Percentiles rank a stretch among this genome's conserved stretches.
These are phyloP conservation scores for Margarornis squamiger DNA, from an alignment of 2,797 vertebrate genomes.

Conservation along the genomic window DNA sequence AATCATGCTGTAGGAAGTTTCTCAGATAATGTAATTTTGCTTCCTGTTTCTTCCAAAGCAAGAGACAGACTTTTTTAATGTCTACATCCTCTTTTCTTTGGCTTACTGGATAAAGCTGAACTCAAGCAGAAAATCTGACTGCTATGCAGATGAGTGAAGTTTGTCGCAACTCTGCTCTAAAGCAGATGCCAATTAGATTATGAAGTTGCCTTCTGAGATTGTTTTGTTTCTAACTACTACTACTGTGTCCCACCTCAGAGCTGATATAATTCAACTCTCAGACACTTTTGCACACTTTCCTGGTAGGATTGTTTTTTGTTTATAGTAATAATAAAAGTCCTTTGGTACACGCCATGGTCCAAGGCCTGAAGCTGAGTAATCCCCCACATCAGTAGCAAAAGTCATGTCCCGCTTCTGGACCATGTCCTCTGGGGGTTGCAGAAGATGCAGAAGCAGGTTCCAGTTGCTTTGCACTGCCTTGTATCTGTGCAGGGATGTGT, in stretches of 20 bases:
- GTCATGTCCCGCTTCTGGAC: background rate
- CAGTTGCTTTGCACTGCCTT: background rate
- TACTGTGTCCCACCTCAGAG: background rate
- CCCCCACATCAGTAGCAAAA: background rate
- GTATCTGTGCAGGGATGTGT: background rate
- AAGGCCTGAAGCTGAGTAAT: background rate
- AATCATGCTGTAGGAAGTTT: background rate
- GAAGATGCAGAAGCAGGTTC: background rate
- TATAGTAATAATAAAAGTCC: background rate
- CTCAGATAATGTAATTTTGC: background rate
- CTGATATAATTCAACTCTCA: background rate
- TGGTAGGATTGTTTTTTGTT: background rate
- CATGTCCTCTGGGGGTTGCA: background rate
- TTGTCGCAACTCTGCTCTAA: background rate
- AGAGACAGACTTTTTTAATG: background rate
- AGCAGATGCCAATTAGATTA: background rate
- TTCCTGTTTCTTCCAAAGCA: conserved; percentile 27
- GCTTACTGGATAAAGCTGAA: background rate
- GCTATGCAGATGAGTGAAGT: background rate
- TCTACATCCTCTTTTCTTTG: background rate
- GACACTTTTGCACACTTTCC: background rate
- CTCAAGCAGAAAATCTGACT: background rate
- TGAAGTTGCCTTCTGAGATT: background rate
- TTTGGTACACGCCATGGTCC: background rate
- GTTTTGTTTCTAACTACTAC: background rate